Base-by-base conservation (phyloP, 2,888 invertebrate genomes). In the Hyalella azteca region DNA sequence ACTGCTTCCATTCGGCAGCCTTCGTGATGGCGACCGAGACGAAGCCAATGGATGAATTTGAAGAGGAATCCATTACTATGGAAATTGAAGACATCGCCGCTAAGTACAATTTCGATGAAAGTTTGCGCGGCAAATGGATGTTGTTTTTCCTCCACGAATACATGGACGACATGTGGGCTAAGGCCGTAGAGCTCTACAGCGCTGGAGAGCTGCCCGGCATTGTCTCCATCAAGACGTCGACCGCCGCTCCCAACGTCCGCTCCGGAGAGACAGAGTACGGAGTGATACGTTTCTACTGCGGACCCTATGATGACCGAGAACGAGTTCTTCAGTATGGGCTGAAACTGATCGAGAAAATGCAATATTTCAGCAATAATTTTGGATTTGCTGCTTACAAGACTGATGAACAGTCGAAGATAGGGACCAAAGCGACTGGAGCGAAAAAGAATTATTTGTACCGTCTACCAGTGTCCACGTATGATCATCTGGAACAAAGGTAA, bases 301-400 rank as follows among this genome's bases (percentile, higher is more conserved):
- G 66, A 15, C 66, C 66, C 36, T 66, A 29, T 19, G 29, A 36
- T 36, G 11, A 66, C 36, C 5, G 36, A 36, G 19, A 66, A 29
- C 36, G 36, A 19, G 36, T 66, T 32, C 66, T 66, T 3, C 32
- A 66, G 36, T 66, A 29, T 66, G 66, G 66, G 11, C n/a, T 66
- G n/a, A 36, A 66, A 36, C 19, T 66, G 36, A 19, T 66, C 15
- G 36, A 22, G 9, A 3, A 66, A 19, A 66, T 66, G 66, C 19
- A 66, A 36, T 66, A 66, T 36, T 66, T 66, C 66, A 45, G 45
- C 45, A 54, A 54, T 26, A n/a, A 5, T 3, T 66, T 19, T 66
- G 66, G 66, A 13, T 66, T 66, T 19, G 66, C 36, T 36, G 22
- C 66, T 36, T 66, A 36, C 66, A 66, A 66, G 36, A 66, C 66